Evolutionary conservation across 2,113 vertebrate genomes (phyloP).

Genomic region (Gymnogyps californianus): DNA sequence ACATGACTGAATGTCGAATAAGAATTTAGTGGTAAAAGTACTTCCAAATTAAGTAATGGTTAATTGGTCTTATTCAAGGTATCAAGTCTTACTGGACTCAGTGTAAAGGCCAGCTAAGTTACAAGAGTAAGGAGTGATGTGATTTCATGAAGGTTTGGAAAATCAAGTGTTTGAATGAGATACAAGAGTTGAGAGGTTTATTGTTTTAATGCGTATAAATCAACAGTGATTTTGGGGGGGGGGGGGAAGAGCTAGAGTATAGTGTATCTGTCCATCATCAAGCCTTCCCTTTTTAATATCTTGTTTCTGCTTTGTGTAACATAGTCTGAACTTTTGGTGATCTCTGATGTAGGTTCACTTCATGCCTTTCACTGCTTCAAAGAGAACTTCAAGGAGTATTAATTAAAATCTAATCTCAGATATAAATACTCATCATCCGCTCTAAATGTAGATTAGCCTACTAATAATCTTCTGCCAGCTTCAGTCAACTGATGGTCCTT

Average conservation of each 20-base stretch:
- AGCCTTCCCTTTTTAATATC: not conserved
- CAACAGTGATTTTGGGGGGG: not conserved
- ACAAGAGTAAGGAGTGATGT: not conserved
- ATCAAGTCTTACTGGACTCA: not conserved
- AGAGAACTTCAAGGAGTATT: conserved; percentile 4
- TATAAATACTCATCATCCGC: conserved; percentile 43
- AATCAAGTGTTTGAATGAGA: not conserved
- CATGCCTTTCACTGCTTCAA: not conserved
- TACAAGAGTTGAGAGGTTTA: too few relatives aligned
- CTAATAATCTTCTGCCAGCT: conserved; percentile 35
- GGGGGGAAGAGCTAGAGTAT: not conserved
- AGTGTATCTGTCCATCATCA: not conserved
- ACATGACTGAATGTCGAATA: not conserved
- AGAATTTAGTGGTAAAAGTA: not conserved
- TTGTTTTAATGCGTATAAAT: not conserved
- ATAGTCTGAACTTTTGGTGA: not conserved
- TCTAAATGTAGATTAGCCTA: conserved; percentile 45
- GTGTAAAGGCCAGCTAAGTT: not conserved
- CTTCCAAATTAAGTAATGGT: not conserved
- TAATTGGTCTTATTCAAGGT: not conserved
- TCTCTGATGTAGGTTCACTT: not conserved
- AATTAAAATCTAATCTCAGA: conserved; percentile 10
- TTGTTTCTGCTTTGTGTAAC: not conserved
- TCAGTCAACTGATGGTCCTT: not conserved
- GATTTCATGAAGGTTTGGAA: not conserved